Evolutionary conservation across 2,888 invertebrate species (phyloP), one percentile per base, ranked within the genome.

Genomic region (Argyresthia albistria): DNA sequence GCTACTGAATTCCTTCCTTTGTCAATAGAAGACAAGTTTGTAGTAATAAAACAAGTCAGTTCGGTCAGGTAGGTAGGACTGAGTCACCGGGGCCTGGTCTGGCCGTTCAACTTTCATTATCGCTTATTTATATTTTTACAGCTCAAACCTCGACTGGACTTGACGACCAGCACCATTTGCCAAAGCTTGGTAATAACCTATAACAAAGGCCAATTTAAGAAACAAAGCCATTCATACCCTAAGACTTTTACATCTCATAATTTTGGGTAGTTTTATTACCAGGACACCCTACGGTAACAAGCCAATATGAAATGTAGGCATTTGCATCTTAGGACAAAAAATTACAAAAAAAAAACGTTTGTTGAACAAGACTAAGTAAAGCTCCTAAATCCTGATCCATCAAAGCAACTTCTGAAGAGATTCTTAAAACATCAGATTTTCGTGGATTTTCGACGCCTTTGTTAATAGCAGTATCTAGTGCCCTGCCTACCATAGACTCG

Each of bases 101-200:
- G 82, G 82, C 77, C 83, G 74, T 83, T 83, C 83, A 84, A 82
- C 83, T 79, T 79, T 66, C 73, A 66, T 76, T 74, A 78, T 76
- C 76, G 73, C 79, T 81, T 78, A 74, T 79, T 77, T 76, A 71
- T 77, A 64, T 76, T 75, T 75, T 80, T 76, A 75, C 70, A 71
- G 69, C 68, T 62, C 58, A 65, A 56, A 57, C 67, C 62, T 67
- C 72, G 74, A 75, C 74, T 36, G 6, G 25, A 25, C 25, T 25
- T 47, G 35, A 47, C 47, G 47, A 25, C 47, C 47, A 37, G 15
- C 48, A 48, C 48, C 36, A 48, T 48, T 48, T 48, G 48, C 48
- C 14, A 48, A 48, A 14, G 25, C 25, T 25, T 25, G 25, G 48
- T 9, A 48, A 48, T 48, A 48, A 48, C 36, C 48, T 14, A n/a